These are phyloP conservation scores for Ceratotherium simum DNA, from an alignment of 2,113 vertebrate genomes.

Conservation along the genomic window DNA sequence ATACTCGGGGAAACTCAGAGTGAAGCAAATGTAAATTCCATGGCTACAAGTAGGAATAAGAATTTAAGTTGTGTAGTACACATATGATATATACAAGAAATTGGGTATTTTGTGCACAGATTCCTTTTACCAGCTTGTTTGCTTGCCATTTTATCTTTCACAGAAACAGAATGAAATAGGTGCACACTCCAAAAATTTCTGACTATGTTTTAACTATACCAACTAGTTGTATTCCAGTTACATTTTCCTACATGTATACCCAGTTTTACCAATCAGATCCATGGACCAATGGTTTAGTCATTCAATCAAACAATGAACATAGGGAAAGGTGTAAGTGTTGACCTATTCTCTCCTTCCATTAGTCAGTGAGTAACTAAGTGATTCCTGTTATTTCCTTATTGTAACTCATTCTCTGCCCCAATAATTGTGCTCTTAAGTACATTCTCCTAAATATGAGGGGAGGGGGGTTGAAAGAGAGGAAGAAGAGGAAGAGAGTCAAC, in stretches of 20 bases:
- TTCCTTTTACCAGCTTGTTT: background rate
- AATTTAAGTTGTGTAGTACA: background rate
- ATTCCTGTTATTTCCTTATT: background rate
- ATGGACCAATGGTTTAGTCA: background rate
- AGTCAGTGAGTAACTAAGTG: background rate
- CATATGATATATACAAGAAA: background rate
- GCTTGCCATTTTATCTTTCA: background rate
- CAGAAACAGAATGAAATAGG: background rate
- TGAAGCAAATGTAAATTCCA: background rate
- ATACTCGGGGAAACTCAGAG: background rate
- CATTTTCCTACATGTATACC: background rate
- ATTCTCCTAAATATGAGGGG: background rate
- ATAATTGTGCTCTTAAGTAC: background rate
- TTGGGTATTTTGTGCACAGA: background rate
- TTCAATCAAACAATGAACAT: background rate
- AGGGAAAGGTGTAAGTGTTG: background rate
- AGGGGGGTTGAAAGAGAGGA: background rate
- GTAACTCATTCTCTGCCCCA: background rate
- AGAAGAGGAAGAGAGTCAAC: constrained; percentile 54
- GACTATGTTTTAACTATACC: background rate
- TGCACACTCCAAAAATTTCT: background rate
- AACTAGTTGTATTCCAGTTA: background rate
- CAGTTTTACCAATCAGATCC: background rate
- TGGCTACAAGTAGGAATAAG: background rate
- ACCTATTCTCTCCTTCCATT: background rate